Conservation (phyloP, 35 echinoderm and acorn worm genomes). For the Amphiura filiformis region DNA sequence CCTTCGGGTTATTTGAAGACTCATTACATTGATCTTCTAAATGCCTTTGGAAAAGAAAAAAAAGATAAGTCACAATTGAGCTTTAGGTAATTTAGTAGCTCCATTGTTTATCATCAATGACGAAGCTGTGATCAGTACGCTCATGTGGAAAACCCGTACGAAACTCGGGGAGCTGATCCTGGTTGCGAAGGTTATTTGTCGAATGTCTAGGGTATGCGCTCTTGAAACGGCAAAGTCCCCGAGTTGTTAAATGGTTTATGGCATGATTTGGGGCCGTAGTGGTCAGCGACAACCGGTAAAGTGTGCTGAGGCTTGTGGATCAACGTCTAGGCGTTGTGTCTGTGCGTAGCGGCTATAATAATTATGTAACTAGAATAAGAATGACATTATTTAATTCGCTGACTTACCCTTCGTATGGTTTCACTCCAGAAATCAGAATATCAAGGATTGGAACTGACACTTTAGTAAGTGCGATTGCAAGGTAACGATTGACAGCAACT, state of each 20-base stretch:
- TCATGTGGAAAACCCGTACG: not conserved
- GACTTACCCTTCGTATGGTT: not conserved
- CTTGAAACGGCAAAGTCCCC: too few species aligned
- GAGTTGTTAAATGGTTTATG: too few species aligned
- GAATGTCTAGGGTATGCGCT: too few species aligned
- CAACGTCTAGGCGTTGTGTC: too few species aligned
- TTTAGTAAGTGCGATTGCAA: conserved; percentile 14
- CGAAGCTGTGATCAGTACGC: too few species aligned
- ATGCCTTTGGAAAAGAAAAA: not conserved
- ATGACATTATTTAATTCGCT: not conserved
- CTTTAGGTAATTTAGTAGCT: too few species aligned
- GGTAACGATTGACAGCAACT: conserved; percentile 43
- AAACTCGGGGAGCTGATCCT: not conserved
- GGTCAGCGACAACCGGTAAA: too few species aligned
- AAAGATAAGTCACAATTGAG: not conserved
- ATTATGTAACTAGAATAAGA: not conserved
- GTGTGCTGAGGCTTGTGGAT: too few species aligned
- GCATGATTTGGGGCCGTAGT: too few species aligned
- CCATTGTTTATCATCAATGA: too few species aligned
- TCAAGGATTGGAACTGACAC: not conserved
- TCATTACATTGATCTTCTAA: not conserved
- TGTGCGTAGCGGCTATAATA: too few species aligned
- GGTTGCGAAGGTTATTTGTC: not conserved
- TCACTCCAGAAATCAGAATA: not conserved
- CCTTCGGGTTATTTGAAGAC: not conserved